Conservation (phyloP, 2,797 vertebrate species). For the Liparis tanakae region DNA sequence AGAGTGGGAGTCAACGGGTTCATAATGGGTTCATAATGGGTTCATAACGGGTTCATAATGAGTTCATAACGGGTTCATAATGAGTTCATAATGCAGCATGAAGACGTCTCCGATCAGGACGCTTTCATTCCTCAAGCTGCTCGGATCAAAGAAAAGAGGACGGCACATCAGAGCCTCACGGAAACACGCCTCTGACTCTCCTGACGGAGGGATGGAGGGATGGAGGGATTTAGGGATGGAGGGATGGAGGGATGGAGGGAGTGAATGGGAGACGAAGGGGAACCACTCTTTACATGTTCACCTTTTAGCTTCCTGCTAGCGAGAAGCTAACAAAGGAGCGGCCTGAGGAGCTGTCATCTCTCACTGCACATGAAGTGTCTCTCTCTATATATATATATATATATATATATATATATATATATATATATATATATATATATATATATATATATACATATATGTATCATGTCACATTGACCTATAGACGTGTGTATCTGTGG, state of each 20-base stretch:
- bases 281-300: slow-evolving; percentile 67
- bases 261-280: slow-evolving; percentile 57
- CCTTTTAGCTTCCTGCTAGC: slow-evolving; percentile 73
- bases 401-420: background rate
- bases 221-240: too few relatives aligned
- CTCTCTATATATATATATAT: background rate
- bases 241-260: slow-evolving; percentile 53
- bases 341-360: slow-evolving; percentile 65
- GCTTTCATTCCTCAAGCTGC: slow-evolving; percentile 18
- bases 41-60: too few relatives aligned
- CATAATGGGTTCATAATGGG: too few relatives aligned
- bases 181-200: too few relatives aligned
- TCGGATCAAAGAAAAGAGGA: slow-evolving; percentile 30
- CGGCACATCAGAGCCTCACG: too few relatives aligned
- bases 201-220: too few relatives aligned
- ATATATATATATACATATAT: too few relatives aligned
- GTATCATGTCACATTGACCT: slow-evolving; percentile 5
- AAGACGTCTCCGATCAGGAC: background rate
- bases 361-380: slow-evolving; percentile 27
- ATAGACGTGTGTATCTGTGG: slow-evolving; percentile 23
- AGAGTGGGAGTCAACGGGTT: too few relatives aligned
- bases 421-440: background rate
- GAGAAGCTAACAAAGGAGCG: slow-evolving; percentile 72
- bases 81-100: too few relatives aligned
- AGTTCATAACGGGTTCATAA: too few relatives aligned